Evolutionary conservation across 1,140 invertebrate genomes (phyloP), one percentile per base, ranked within the genome.

Genomic region (Teleogryllus occipitalis): DNA sequence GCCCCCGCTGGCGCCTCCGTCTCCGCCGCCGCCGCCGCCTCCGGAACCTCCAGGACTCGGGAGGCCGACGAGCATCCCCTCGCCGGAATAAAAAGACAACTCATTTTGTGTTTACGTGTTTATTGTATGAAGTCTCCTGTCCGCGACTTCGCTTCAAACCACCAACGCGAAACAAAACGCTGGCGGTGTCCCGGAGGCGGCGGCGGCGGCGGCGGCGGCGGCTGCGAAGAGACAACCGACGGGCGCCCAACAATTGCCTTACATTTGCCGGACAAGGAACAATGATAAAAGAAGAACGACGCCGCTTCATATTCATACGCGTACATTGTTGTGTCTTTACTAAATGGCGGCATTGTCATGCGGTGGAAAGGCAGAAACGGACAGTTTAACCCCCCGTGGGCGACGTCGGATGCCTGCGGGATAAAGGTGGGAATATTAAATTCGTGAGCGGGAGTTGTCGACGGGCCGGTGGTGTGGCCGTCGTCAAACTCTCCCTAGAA

Each of bases 231-330:
- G 54, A 65, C 54, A 65, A 65, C 10, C 54, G 54, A 65, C 54
- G 54, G 10, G 18, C 54, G 54, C 54, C 10, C 54, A 18, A 14
- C 54, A 65, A 65, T 39, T 39, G 27, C 54, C 10, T 18, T 14
- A 65, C 54, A 65, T 14, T 65, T 65, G 54, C 54, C 54, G 54
- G 54, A 65, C 54, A 65, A 65, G 54, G 54, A 65, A 65, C 54
- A 65, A 65, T 65, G 54, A 65, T 65, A 65, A 65, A 65, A 65
- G 54, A 65, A 65, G 54, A 65, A 65, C 54, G 54, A 65, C 54
- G 54, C 18, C 18, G 54, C 54, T 10, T 10, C 54, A 65, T 65
- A 65, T 65, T 65, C 54, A 65, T 65, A 65, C 54, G 54, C 54
- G 18, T 39, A 39, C 27, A 65, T 65, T 65, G 54, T 65, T 65